Evolutionary conservation across 2,797 vertebrate species (phyloP).

Genomic region (Gymnothorax javanicus): DNA sequence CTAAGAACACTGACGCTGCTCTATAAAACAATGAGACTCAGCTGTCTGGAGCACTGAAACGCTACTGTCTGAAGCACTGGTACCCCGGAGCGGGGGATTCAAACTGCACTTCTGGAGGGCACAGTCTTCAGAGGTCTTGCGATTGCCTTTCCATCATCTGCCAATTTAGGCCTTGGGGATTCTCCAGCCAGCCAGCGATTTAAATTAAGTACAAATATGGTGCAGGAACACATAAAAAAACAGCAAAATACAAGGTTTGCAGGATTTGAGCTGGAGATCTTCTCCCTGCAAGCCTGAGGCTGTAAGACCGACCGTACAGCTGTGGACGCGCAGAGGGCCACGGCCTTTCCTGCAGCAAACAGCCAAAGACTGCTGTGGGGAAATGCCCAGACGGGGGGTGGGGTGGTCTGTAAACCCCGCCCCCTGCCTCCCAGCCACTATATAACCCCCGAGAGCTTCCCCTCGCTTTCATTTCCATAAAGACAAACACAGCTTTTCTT

Average conservation of each 20-base stretch:
- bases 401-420: background rate
- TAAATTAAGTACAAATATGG: too few species aligned
- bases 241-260: too few species aligned
- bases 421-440: background rate
- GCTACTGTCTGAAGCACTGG: background rate
- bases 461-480: background rate
- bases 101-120: too few species aligned
- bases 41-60: background rate
- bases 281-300: background rate
- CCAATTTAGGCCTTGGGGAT: too few species aligned
- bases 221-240: too few species aligned
- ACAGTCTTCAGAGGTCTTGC: too few species aligned
- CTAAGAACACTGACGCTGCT: background rate
- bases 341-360: background rate
- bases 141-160: too few species aligned
- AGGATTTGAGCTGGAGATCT: too few species aligned
- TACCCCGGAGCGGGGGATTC: background rate
- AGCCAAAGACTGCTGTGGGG: constrained; percentile 47
- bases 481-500: background rate
- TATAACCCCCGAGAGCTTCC: background rate
- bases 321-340: background rate
- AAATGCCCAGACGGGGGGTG: constrained; percentile 19
- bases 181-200: too few species aligned
- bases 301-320: background rate
- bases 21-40: background rate